A percentile compares a stretch with the other conserved stretches of the same genome.
Conservation (phyloP, 2,888 invertebrate genomes). For the Thecocarcelia acutangulata region DNA sequence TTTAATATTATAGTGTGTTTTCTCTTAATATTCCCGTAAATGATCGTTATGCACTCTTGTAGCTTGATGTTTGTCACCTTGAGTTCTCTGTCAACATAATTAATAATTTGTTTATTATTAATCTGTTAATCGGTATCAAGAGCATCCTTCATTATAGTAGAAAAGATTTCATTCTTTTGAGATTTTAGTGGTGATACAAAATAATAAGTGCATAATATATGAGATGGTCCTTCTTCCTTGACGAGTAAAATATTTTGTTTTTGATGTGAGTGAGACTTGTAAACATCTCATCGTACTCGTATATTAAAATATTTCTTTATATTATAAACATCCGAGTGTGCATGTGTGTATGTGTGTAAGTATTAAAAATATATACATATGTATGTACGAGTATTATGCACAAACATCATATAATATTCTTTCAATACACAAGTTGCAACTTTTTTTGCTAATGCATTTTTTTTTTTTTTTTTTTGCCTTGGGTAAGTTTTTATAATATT, state of each 20-base stretch:
- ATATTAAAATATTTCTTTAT: conserved; percentile 52
- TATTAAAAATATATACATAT: conserved; percentile 4
- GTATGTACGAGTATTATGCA: neutral
- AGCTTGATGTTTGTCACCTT: too few species aligned
- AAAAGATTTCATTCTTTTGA: conserved; percentile 38
- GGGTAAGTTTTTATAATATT: conserved; percentile 48
- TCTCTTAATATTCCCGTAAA: too few species aligned
- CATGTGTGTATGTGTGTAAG: conserved; percentile 9
- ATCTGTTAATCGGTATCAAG: neutral
- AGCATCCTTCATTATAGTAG: neutral
- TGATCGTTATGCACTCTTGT: too few species aligned
- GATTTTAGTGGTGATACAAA: conserved; percentile 11
- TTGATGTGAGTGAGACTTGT: conserved; percentile 46
- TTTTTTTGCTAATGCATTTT: conserved; percentile 32
- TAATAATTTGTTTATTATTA: neutral
- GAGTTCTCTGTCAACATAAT: neutral
- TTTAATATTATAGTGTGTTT: too few species aligned
- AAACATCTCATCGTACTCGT: conserved; percentile 36
- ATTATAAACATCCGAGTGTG: conserved; percentile 42
- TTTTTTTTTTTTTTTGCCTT: conserved; percentile 42
- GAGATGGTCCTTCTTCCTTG: conserved; percentile 2
- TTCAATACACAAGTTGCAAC: conserved; percentile 42
- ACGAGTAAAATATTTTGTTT: conserved; percentile 14
- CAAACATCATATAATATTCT: conserved; percentile 19
- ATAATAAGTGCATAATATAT: conserved; percentile 41